Percentiles rank a stretch among this genome's conserved stretches.
These are phyloP conservation scores for Rambutsinella grinnellia DNA, from an alignment of 2,888 invertebrate species.

Conservation along the genomic window DNA sequence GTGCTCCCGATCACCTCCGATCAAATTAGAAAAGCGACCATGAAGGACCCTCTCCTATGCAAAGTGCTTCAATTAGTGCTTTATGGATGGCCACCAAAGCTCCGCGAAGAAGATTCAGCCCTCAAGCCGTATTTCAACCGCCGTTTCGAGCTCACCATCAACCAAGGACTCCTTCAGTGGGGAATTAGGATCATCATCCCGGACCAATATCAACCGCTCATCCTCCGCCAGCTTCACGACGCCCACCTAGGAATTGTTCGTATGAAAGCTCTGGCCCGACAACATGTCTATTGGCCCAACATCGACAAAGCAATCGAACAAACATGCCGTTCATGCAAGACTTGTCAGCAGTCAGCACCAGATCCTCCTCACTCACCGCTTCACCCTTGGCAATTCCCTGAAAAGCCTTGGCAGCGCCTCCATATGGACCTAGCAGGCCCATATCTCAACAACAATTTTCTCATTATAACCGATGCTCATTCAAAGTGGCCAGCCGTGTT, in stretches of 20 bases:
- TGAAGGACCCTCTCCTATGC: not conserved
- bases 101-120: conserved; percentile 1
- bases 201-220: not conserved
- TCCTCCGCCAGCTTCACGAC: conserved; percentile 34
- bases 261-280: conserved; percentile 44
- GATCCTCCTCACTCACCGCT: conserved; percentile 27
- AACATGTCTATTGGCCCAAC: conserved; percentile 24
- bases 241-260: conserved; percentile 44
- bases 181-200: conserved; percentile 54
- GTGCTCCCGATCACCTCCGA: conserved; percentile 19
- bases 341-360: conserved; percentile 3
- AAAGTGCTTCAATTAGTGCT: not conserved
- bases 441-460: conserved; percentile 36
- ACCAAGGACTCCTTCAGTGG: conserved; percentile 45
- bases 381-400: conserved; percentile 48
- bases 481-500: conserved; percentile 54
- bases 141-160: conserved; percentile 23
- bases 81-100: conserved; percentile 16
- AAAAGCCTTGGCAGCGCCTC: conserved; percentile 37
- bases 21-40: not conserved
- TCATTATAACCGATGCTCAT: conserved; percentile 46
- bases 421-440: conserved; percentile 53
- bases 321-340: not conserved
- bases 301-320: conserved; percentile 48
- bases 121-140: conserved; percentile 13